Percentiles rank a stretch among this genome's conserved stretches.
Conservation (phyloP, 2,888 invertebrate genomes). For the Nycteola revayana region DNA sequence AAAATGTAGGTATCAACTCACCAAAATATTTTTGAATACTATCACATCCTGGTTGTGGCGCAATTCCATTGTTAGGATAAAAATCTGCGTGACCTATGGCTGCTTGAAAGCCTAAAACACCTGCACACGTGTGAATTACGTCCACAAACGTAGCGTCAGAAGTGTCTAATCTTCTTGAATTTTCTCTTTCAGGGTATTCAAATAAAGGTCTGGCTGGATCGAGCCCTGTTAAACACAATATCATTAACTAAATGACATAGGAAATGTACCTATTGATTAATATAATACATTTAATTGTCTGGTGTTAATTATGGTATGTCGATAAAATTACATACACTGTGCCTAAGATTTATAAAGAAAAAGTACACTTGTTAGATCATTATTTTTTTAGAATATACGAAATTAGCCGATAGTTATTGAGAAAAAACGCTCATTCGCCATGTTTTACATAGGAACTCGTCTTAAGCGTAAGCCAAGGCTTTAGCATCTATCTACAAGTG, state of each 20-base stretch:
- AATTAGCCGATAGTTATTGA: no score
- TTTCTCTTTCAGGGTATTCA: constrained; percentile 76
- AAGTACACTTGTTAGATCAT: no score
- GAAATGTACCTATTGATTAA: no score
- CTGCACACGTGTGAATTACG: constrained; percentile 86
- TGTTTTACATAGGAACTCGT: not conserved
- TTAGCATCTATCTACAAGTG: no score
- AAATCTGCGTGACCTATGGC: constrained; percentile 86
- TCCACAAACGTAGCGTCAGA: constrained; percentile 84
- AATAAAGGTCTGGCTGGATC: constrained; percentile 87
- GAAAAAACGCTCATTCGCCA: no score
- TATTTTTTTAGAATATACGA: no score
- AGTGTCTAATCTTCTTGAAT: constrained; percentile 78
- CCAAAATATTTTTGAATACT: constrained; percentile 56
- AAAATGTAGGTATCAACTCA: constrained; percentile 15
- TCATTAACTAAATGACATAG: no score
- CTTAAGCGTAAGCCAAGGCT: no score
- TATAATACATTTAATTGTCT: no score
- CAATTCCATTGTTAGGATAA: constrained; percentile 85
- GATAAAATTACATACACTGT: no score
- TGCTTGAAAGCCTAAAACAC: constrained; percentile 83
- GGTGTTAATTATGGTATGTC: no score
- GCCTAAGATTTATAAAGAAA: no score
- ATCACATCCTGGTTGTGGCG: constrained; percentile 85
- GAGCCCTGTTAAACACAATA: constrained; percentile 72